A percentile compares a stretch with the other conserved stretches of the same genome.
Conservation (phyloP, 1,140 invertebrate genomes). For the honey bee (Apis mellifera) region DNA sequence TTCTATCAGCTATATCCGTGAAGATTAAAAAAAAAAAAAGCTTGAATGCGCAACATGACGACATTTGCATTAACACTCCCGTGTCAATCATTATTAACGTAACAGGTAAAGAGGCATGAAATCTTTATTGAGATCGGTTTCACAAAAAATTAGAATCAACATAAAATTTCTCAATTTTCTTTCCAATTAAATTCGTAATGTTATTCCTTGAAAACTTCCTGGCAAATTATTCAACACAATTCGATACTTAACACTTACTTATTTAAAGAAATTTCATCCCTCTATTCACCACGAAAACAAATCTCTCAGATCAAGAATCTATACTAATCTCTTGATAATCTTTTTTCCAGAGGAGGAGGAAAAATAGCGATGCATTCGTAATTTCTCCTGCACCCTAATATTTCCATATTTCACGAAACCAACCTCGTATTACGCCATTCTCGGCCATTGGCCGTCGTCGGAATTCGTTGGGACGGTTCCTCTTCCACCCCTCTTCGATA, state of each 20-base stretch:
- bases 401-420: constrained; percentile 34
- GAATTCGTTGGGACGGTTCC: constrained; percentile 41
- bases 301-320: neutral
- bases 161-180: too few species aligned
- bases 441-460: constrained; percentile 23
- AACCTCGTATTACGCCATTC: neutral
- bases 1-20: neutral
- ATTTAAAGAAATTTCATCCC: too few species aligned
- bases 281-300: too few species aligned
- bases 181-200: too few species aligned
- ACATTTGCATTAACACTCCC: neutral
- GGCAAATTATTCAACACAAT: too few species aligned
- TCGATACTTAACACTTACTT: too few species aligned
- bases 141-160: too few species aligned
- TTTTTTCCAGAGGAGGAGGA: too few species aligned
- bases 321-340: neutral
- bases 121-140: too few species aligned
- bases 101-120: neutral
- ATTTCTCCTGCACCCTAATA: neutral
- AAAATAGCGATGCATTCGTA: constrained; percentile 11
- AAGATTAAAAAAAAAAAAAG: neutral
- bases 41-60: neutral
- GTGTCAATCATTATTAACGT: neutral
- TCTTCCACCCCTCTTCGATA: constrained; percentile 53
- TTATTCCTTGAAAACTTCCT: too few species aligned